phyloP scores from a whole-genome alignment of 37 sponge, comb jelly and placozoan species.

The Aplysina aerophoba region DNA sequence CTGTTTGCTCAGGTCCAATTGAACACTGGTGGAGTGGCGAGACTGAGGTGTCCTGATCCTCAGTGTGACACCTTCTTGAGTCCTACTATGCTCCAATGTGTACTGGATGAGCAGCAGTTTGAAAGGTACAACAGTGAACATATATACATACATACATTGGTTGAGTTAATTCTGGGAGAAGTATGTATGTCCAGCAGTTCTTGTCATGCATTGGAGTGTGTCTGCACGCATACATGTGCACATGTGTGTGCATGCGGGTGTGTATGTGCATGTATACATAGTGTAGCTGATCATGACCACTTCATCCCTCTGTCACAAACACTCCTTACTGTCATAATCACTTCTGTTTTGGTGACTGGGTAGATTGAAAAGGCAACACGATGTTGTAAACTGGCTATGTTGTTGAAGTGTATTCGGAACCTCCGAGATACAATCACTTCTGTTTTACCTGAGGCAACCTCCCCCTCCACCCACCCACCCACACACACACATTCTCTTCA shows the following conservation, averaged over 20 bases:
- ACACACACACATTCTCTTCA: no score
- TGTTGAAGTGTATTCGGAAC: no score
- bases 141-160: neutral
- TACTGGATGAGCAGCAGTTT: conserved; percentile 39
- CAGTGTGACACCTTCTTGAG: conserved; percentile 26
- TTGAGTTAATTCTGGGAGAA: no score
- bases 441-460: no score
- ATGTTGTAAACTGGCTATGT: no score
- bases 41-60: conserved; percentile 45
- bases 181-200: no score
- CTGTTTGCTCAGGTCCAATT: conserved; percentile 45
- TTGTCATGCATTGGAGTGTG: neutral
- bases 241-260: conserved; percentile 11
- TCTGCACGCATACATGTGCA: neutral
- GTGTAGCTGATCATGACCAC: neutral
- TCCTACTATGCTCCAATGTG: conserved; percentile 21
- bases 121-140: conserved; percentile 37
- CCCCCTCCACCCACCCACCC: no score
- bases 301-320: no score
- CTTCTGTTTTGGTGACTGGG: no score
- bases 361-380: no score
- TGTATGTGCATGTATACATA: neutral
- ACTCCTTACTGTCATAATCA: no score
- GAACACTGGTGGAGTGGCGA: conserved; percentile 17
- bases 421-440: no score